Base-by-base conservation (phyloP, 2,113 vertebrate species). In the Sinocyclocheilus grahami region DNA sequence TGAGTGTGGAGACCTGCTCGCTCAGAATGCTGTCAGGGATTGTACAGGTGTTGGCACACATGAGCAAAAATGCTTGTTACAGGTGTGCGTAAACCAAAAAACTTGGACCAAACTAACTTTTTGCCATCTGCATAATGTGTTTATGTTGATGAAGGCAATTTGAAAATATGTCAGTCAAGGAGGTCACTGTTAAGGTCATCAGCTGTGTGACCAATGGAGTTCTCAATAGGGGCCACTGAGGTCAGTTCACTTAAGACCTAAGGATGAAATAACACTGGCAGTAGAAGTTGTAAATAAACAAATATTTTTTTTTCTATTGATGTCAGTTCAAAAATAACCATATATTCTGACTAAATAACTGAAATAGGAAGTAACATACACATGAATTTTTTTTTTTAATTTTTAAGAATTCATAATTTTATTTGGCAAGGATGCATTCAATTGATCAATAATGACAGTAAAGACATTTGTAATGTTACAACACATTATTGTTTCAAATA, bases 21-120 rank as follows among this genome's bases (percentile, higher is more conserved):
- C 78, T 78, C 51, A 51, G 42, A 76, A 48, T 51, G 74, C 74
- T 33, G 48, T 33, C 76, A 14, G 53, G 39, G 33, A 80, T 62
- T 37, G 69, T 72, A 74, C 82, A 84, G 82, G 48, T 84, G 82
- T 42, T 60, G 51, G 69, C 69, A 74, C 82, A 83, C 48, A 4
- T 69, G 82, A 51, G 65, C 67, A 83, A 58, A 39, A 55, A 39
- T 72, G 67, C 67, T 74, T 60, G 30, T n/a, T 71, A 60, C 82
- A 84, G 82, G 69, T 84, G 82, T 74, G 65, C 30, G 0, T 10
- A 30, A 20, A 67, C 33, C 42, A 13, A 51, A 82, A 82, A 82
- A 67, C 20, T 18, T 16, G 3, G 39, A 51, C 5, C 2, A 30
- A 4, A 30, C 74, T 4, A 20, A 65, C 1, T 48, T 69, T 51